phyloP scores from a whole-genome alignment of 2,888 invertebrate genomes.

The Melipona beecheii region DNA sequence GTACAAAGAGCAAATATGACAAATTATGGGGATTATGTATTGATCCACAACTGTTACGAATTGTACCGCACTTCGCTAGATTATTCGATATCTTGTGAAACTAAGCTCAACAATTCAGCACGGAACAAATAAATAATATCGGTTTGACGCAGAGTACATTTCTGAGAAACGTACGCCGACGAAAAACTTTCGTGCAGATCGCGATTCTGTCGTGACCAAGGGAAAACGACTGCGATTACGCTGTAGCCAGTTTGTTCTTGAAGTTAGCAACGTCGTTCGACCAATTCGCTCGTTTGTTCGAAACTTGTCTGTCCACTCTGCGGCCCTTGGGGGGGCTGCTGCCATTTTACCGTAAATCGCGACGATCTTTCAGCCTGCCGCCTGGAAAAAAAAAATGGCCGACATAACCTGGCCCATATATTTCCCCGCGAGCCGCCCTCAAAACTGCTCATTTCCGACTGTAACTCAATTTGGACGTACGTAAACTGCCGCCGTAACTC shows the following conservation, averaged over 20 bases:
- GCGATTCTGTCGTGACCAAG: no score
- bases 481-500: background rate
- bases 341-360: conserved; percentile 71
- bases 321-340: conserved; percentile 65
- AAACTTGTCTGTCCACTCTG: conserved; percentile 57
- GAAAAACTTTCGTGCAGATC: no score
- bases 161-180: no score
- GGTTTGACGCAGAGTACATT: no score
- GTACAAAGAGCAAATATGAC: no score
- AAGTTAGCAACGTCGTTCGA: conserved; percentile 42
- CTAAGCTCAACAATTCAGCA: no score
- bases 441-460: conserved; percentile 53
- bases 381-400: conserved; percentile 64
- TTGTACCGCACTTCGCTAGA: no score
- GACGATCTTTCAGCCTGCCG: conserved; percentile 71
- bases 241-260: conserved; percentile 10
- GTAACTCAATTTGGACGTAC: conserved; percentile 53
- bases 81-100: no score
- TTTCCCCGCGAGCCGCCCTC: conserved; percentile 40
- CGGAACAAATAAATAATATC: no score
- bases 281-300: conserved; percentile 58
- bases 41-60: no score
- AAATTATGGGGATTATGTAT: no score
- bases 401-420: conserved; percentile 58
- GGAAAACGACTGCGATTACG: background rate